Evolutionary conservation across 2,113 vertebrate species (phyloP).

Genomic region (mouse (Mus musculus)): GRCm39 chr6:56499501-56500000

Average conservation of each 20-base stretch:
- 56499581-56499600: neutral
- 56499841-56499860: neutral
- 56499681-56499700: neutral
- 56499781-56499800: neutral
- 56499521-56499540: neutral
- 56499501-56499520: neutral
- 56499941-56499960: neutral
- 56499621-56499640: neutral
- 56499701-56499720: neutral
- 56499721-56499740: neutral
- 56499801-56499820: neutral
- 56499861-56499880: neutral
- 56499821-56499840: neutral
- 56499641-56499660: neutral
- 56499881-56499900: neutral
- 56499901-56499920: neutral
- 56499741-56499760: neutral
- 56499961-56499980: neutral
- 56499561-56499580: neutral
- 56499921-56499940: neutral
- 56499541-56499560: neutral
- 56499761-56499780: fast-evolving
- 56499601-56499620: neutral
- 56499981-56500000: neutral
- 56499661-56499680: neutral